Base-by-base conservation (phyloP, 2,888 invertebrate species). In the Xylocampa areola region DNA sequence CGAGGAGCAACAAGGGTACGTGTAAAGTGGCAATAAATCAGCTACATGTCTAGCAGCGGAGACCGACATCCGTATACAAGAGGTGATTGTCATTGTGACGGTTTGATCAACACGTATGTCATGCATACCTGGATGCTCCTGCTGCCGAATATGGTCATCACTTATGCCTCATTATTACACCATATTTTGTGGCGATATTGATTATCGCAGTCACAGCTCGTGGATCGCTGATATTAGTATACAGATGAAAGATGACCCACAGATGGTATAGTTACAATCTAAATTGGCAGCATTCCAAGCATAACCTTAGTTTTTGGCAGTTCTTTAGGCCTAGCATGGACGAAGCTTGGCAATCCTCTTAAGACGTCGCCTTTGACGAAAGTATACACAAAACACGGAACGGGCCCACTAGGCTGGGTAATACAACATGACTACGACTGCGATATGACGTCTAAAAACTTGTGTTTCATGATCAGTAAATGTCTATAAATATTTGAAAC, bases 11-110 rank as follows among this genome's bases (percentile, higher is more conserved):
- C 66, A 68, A 33, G 54, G 68, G 67, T 65, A 61, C 45, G 50
- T 52, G 45, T 61, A 61, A 69, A 53, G 50, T 54, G 51, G 49
- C 48, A 55, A 68, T 68, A 68, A 70, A 68, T 68, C 66, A 65
- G 49, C 40, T 52, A 37, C 50, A 59, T 40, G 48, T 70, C 66
- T 53, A 57, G 50, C 47, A 57, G 50, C 47, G 66, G 57, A 51
- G 69, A 50, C 49, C 41, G 48, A 32, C 63, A 49, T 68, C 64
- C 59, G 45, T 70, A 70, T 58, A 69, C 53, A 49, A 39, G 48
- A 47, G 43, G 43, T 17, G 36, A 36, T 43, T 50, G 43, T 45
- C 44, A 65, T 44, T 60, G 27, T 54, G 44, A 49, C n/a, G 44
- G 29, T 41, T 43, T 62, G 37, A 27, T 35, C 45, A 61, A 52